Percentiles rank a stretch among this genome's conserved stretches.
These are phyloP conservation scores for Ptyas mucosa DNA, from an alignment of 2,113 vertebrate genomes.

Conservation along the genomic window DNA sequence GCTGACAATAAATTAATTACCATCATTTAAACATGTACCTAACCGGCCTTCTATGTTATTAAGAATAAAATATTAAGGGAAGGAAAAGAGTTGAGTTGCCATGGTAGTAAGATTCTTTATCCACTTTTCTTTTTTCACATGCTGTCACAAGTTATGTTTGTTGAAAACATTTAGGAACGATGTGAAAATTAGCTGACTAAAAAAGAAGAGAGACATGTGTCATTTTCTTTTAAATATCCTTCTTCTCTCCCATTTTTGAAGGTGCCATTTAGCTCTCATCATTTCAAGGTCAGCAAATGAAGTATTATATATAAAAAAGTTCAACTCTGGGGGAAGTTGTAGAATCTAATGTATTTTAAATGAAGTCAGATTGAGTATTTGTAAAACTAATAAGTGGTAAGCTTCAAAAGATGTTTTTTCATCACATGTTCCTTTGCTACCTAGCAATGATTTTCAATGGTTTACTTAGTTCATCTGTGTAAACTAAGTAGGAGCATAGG, in stretches of 20 bases:
- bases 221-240: slow-evolving; percentile 56
- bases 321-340: slow-evolving; percentile 2
- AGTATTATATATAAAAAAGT: slow-evolving; percentile 31
- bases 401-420: neutral
- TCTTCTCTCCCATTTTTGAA: slow-evolving; percentile 54
- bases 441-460: neutral
- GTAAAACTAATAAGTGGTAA: neutral
- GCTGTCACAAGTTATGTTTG: slow-evolving; percentile 57
- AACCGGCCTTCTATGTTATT: slow-evolving; percentile 46
- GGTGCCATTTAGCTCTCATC: slow-evolving; percentile 38
- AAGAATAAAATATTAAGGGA: slow-evolving; percentile 63
- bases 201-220: slow-evolving; percentile 62
- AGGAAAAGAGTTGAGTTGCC: slow-evolving; percentile 72
- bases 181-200: slow-evolving; percentile 63
- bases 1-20: slow-evolving; percentile 52
- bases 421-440: neutral
- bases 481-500: neutral
- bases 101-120: slow-evolving; percentile 66
- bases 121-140: slow-evolving; percentile 33
- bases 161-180: slow-evolving; percentile 62
- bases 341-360: neutral
- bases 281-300: slow-evolving; percentile 66
- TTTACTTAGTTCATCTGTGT: neutral
- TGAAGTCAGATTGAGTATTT: neutral
- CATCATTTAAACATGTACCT: slow-evolving; percentile 15